phyloP scores from a whole-genome alignment of 92 coral and sea anemone species.

The Micromussa lordhowensis region DNA sequence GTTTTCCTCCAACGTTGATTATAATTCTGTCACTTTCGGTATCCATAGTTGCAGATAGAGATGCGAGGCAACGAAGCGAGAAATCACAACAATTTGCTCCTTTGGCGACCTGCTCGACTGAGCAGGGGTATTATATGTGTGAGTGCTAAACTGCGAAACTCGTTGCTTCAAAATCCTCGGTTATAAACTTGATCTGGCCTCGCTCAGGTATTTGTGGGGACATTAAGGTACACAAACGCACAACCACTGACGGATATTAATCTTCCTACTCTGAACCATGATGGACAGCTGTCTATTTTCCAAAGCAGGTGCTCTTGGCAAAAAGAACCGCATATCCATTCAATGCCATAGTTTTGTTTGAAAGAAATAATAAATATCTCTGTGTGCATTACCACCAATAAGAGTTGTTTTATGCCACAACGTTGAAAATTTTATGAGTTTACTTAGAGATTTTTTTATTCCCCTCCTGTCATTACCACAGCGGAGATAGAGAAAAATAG shows the following conservation, averaged over 20 bases:
- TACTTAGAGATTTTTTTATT: background rate
- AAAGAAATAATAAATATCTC: background rate
- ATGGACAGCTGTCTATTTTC: slow-evolving; percentile 10
- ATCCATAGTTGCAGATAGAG: slow-evolving; percentile 59
- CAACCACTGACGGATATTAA: slow-evolving; percentile 16
- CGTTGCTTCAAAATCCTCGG: background rate
- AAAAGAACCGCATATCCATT: background rate
- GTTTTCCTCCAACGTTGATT: slow-evolving; percentile 94
- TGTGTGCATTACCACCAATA: background rate
- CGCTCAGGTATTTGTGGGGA: background rate
- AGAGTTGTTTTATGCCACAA: background rate
- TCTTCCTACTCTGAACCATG: background rate
- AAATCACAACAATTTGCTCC: background rate
- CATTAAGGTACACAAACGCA: background rate
- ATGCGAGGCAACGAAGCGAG: slow-evolving; percentile 25
- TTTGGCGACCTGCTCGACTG: background rate
- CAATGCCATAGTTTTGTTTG: background rate
- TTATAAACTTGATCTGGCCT: background rate
- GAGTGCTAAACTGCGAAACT: background rate
- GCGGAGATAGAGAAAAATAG: slow-evolving; percentile 1
- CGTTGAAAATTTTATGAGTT: background rate
- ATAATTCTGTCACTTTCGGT: slow-evolving; percentile 80
- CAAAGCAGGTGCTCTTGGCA: background rate
- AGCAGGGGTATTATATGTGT: background rate
- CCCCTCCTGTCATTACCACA: no score